These are phyloP conservation scores for Chloroclystis v-ata DNA, from an alignment of 2,888 invertebrate species.

Conservation along the genomic window DNA sequence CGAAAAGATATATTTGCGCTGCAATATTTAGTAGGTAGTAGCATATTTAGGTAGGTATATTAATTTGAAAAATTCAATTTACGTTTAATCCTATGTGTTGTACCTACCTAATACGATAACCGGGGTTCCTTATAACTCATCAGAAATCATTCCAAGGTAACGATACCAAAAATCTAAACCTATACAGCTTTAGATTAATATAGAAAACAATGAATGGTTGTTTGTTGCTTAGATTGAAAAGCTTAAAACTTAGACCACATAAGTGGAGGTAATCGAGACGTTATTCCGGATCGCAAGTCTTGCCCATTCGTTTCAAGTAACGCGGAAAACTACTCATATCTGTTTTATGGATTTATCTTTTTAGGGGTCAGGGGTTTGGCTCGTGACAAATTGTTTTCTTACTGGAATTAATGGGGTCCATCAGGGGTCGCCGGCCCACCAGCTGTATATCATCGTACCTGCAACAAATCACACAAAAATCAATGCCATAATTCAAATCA, in stretches of 20 bases:
- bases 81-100: no score
- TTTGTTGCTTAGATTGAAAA: not conserved
- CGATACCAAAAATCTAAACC: no score
- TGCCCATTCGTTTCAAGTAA: slow-evolving; percentile 50
- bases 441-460: slow-evolving; percentile 7
- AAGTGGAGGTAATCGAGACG: slow-evolving; percentile 55
- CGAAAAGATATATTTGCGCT: no score
- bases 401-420: slow-evolving; percentile 20
- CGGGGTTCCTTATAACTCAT: no score
- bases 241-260: slow-evolving; percentile 29
- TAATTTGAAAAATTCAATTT: no score
- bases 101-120: no score
- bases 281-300: slow-evolving; percentile 61
- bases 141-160: no score
- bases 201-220: not conserved
- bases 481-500: not conserved
- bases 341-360: slow-evolving; percentile 25
- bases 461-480: slow-evolving; percentile 10
- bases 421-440: slow-evolving; percentile 13
- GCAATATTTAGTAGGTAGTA: no score
- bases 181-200: no score
- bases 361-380: slow-evolving; percentile 19
- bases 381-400: slow-evolving; percentile 23
- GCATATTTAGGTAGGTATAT: no score
- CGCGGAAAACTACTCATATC: slow-evolving; percentile 45